These are phyloP conservation scores for Phrynocephalus forsythii DNA, from an alignment of 2,797 vertebrate genomes.

Conservation along the genomic window DNA sequence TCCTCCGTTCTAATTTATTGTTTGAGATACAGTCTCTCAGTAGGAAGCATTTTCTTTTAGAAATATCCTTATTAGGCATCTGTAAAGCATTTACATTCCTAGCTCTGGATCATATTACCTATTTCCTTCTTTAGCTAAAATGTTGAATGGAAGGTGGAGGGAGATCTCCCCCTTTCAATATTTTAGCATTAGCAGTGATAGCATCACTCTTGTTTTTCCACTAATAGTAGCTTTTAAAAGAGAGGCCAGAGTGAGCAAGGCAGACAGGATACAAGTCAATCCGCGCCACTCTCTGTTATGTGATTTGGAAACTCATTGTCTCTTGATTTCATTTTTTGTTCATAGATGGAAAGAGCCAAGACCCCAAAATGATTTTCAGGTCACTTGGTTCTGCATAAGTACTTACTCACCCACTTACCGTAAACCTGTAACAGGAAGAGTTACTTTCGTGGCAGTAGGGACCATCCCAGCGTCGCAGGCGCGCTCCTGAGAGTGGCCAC, in stretches of 20 bases:
- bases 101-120: conserved; percentile 73
- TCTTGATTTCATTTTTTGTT: not conserved
- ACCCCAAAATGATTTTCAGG: not conserved
- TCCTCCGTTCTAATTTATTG: conserved; percentile 35
- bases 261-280: conserved; percentile 7
- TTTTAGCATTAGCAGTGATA: conserved; percentile 32
- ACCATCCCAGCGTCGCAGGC: too few species aligned
- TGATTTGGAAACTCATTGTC: not conserved
- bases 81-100: conserved; percentile 75
- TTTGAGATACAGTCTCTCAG: conserved; percentile 40
- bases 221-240: conserved; percentile 27
- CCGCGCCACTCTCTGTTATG: not conserved
- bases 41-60: conserved; percentile 53
- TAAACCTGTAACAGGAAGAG: too few species aligned
- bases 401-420: too few species aligned
- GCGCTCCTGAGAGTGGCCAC: too few species aligned
- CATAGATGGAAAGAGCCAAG: not conserved
- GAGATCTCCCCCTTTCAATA: conserved; percentile 44
- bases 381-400: not conserved
- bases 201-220: not conserved
- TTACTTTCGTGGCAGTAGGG: too few species aligned
- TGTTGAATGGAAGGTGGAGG: conserved; percentile 51
- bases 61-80: conserved; percentile 72
- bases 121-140: conserved; percentile 70
- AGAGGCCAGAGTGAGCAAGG: not conserved